These are phyloP conservation scores for Chamaedrilus cognettii DNA, from an alignment of 2,888 invertebrate genomes.

Conservation along the genomic window DNA sequence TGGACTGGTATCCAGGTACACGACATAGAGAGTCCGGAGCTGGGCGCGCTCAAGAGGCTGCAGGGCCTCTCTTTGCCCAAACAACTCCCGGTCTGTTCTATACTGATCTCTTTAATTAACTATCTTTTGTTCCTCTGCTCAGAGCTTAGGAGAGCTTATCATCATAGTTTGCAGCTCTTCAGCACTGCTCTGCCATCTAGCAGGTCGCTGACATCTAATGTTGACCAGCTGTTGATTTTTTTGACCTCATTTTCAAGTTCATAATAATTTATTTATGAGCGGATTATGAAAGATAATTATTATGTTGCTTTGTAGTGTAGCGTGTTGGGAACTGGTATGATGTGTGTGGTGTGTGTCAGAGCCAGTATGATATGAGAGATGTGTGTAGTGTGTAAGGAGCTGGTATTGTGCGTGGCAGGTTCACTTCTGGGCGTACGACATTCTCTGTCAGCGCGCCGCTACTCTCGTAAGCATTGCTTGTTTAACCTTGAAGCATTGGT, in stretches of 20 bases:
- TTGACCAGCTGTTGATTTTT: too few relatives aligned
- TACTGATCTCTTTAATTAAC: background rate
- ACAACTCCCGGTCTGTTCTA: slow-evolving; percentile 64
- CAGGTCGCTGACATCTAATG: too few relatives aligned
- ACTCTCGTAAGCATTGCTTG: slow-evolving; percentile 35
- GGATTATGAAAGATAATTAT: too few relatives aligned
- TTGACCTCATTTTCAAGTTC: background rate
- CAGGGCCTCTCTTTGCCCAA: slow-evolving; percentile 87
- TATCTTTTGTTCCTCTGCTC: background rate
- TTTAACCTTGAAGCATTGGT: background rate
- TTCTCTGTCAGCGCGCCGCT: slow-evolving; percentile 41
- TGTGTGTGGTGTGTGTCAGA: too few relatives aligned
- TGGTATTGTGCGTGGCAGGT: too few relatives aligned
- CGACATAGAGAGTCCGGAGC: slow-evolving; percentile 66
- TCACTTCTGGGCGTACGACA: slow-evolving; percentile 50
- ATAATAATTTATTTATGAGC: background rate
- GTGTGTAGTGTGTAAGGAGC: too few relatives aligned
- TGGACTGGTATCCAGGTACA: slow-evolving; percentile 63
- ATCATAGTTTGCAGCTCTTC: background rate
- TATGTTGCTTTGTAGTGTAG: too few relatives aligned
- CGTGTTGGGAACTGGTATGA: too few relatives aligned
- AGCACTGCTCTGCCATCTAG: too few relatives aligned
- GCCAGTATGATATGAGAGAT: too few relatives aligned
- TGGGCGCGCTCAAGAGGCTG: slow-evolving; percentile 76
- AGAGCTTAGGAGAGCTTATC: background rate